Conservation (phyloP, 2,888 invertebrate genomes). For the Dicyrtomina minuta region DNA sequence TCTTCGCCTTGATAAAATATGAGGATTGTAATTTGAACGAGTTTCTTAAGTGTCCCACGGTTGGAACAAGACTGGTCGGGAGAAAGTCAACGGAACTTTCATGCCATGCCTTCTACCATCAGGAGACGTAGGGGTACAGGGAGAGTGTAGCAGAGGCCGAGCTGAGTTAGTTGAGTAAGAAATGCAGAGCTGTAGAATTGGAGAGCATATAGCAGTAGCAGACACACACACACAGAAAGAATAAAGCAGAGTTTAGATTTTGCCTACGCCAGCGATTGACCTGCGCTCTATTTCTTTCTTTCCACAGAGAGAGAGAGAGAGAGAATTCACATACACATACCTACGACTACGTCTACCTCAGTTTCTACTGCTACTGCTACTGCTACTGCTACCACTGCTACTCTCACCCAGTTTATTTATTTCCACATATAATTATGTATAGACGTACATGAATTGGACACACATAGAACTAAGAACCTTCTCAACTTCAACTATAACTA, state of each 20-base stretch:
- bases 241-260: constrained; percentile 5
- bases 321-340: no score
- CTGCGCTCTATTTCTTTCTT: constrained; percentile 33
- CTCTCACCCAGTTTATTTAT: constrained; percentile 7
- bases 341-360: no score
- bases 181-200: not conserved
- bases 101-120: not conserved
- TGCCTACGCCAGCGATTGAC: constrained; percentile 28
- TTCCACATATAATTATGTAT: no score
- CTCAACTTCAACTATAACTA: no score
- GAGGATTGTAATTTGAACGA: no score
- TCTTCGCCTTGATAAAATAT: not conserved
- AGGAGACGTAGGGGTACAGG: no score
- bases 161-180: not conserved
- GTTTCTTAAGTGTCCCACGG: constrained; percentile 52
- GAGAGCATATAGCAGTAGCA: not conserved
- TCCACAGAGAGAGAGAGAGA: no score
- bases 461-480: no score
- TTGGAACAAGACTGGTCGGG: constrained; percentile 51
- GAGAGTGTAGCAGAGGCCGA: no score
- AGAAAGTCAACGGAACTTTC: constrained; percentile 13
- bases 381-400: constrained; percentile 23
- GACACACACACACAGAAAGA: not conserved
- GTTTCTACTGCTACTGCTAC: no score
- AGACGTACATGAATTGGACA: no score